Evolutionary conservation across 2,113 vertebrate species (phyloP).

Genomic region (Enhydra lutris): DNA sequence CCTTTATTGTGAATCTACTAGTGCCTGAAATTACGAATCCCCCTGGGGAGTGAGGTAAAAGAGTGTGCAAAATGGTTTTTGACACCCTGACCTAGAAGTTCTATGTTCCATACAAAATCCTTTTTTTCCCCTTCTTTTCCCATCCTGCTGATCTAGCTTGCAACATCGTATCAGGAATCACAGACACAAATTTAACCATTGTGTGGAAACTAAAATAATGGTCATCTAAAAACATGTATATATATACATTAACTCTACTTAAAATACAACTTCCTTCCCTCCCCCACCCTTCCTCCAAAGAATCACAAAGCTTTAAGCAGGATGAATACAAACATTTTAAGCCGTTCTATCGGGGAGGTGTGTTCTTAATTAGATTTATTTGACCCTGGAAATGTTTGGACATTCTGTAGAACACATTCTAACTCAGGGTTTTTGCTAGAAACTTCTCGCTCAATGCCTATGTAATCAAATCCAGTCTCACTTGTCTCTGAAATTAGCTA

Average conservation of each 20-base stretch:
- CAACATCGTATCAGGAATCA: neutral
- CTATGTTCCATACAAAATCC: neutral
- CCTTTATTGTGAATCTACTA: neutral
- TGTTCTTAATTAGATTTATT: neutral
- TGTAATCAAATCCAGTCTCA: conserved; percentile 27
- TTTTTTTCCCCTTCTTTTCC: neutral
- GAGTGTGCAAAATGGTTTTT: neutral
- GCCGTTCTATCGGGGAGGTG: neutral
- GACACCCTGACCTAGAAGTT: neutral
- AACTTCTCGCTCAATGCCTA: neutral
- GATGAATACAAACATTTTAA: neutral
- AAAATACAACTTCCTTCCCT: neutral
- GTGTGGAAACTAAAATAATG: neutral
- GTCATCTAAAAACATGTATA: neutral
- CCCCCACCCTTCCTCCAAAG: neutral
- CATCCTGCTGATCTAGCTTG: neutral
- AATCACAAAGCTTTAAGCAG: conserved; percentile 4
- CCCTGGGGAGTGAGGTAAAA: neutral
- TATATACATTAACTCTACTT: neutral
- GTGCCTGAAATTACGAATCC: neutral
- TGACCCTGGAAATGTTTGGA: neutral
- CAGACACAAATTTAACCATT: neutral
- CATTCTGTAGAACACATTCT: neutral
- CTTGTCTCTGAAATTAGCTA: neutral
- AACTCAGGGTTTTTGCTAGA: conserved; percentile 10